Evolutionary conservation across 2,113 vertebrate species (phyloP).

Genomic region (Oriolus oriolus): DNA sequence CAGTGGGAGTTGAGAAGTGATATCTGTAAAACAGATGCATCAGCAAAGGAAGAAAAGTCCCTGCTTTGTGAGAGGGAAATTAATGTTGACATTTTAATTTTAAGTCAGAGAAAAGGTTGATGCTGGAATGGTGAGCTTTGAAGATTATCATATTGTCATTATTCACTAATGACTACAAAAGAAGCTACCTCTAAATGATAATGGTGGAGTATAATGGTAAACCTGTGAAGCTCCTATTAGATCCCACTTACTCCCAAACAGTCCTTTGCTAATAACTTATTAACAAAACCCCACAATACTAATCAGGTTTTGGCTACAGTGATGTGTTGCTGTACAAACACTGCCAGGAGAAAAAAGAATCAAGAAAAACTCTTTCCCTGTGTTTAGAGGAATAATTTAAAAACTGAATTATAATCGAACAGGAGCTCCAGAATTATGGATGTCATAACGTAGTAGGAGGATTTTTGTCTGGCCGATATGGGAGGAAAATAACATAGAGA

Average conservation of each 20-base stretch:
- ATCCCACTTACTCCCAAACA: neutral
- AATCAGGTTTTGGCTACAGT: neutral
- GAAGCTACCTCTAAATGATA: slow-evolving; percentile 37
- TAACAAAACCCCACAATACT: slow-evolving; percentile 29
- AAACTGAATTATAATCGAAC: neutral
- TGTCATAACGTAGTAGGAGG: rapidly evolving
- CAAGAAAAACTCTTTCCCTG: neutral
- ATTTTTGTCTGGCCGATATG: neutral
- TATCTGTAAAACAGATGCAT: slow-evolving; percentile 35
- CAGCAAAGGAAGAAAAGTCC: slow-evolving; percentile 5
- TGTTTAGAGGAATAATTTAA: neutral
- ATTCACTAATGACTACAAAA: slow-evolving; percentile 63
- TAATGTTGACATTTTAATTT: slow-evolving; percentile 67
- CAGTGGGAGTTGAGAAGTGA: neutral
- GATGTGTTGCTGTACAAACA: slow-evolving; percentile 4
- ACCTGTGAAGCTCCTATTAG: neutral
- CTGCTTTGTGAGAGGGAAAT: slow-evolving; percentile 51
- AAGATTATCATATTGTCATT: slow-evolving; percentile 66
- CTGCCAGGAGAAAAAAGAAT: neutral
- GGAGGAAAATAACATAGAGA: neutral
- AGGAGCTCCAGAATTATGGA: neutral
- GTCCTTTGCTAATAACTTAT: slow-evolving; percentile 9
- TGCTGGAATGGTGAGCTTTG: slow-evolving; percentile 47
- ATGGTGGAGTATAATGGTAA: slow-evolving; percentile 36
- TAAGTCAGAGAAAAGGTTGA: slow-evolving; percentile 56